Conservation (phyloP, 2,888 invertebrate species). For the Torymus auratus region DNA sequence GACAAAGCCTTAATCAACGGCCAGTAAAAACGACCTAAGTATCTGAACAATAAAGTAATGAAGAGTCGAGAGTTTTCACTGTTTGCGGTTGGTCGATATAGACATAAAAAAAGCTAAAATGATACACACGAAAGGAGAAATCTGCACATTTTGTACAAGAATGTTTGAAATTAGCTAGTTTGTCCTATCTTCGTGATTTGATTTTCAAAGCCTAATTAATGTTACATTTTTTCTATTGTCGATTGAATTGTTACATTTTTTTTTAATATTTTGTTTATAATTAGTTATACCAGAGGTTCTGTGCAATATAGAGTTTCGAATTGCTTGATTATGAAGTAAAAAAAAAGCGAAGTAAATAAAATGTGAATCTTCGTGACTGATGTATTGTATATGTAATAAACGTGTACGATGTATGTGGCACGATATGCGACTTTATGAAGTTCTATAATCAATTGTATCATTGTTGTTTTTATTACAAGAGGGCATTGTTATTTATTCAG, state of each 20-base stretch:
- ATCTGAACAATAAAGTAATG: slow-evolving; percentile 37
- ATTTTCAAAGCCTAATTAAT: slow-evolving; percentile 38
- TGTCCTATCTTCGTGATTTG: slow-evolving; percentile 28
- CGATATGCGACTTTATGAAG: slow-evolving; percentile 60
- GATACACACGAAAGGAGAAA: slow-evolving; percentile 35
- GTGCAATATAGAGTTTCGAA: slow-evolving; percentile 67
- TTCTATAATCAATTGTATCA: slow-evolving; percentile 61
- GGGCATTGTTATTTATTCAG: slow-evolving; percentile 67
- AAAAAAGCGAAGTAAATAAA: slow-evolving; percentile 56
- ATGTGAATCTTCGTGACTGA: slow-evolving; percentile 66
- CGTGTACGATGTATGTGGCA: slow-evolving; percentile 61
- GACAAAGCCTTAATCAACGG: slow-evolving; percentile 43
- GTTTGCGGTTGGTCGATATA: slow-evolving; percentile 20
- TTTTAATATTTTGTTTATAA: slow-evolving; percentile 64
- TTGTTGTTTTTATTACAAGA: slow-evolving; percentile 66
- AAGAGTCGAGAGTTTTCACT: slow-evolving; percentile 12
- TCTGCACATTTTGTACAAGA: slow-evolving; percentile 52
- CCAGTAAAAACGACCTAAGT: slow-evolving; percentile 45
- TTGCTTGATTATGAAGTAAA: slow-evolving; percentile 45
- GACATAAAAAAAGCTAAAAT: slow-evolving; percentile 2
- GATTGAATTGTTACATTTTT: slow-evolving; percentile 54
- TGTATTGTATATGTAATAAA: slow-evolving; percentile 52
- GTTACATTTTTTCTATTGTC: slow-evolving; percentile 37
- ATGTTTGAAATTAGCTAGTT: slow-evolving; percentile 25
- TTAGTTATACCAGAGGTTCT: slow-evolving; percentile 60